Percentiles rank a stretch among this genome's conserved stretches.
These are phyloP conservation scores for Siphamia tubifer DNA, from an alignment of 2,113 vertebrate genomes.

Conservation along the genomic window DNA sequence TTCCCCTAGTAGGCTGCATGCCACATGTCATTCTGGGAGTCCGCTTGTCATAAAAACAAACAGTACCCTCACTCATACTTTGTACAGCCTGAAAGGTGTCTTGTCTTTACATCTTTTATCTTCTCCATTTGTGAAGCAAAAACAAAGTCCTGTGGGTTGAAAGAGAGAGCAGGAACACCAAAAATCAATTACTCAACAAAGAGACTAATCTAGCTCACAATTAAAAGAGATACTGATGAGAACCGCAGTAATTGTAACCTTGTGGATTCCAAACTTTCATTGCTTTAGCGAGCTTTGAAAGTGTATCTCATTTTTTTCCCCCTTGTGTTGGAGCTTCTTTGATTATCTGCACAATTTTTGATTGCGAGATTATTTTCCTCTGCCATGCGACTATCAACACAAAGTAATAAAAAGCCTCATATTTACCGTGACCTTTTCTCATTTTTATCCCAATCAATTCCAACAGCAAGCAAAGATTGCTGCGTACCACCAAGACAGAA, in stretches of 20 bases:
- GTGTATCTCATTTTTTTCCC: neutral
- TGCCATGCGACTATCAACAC: neutral
- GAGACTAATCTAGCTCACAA: conserved; percentile 27
- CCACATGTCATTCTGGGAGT: conserved; percentile 20
- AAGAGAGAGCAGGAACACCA: conserved; percentile 1
- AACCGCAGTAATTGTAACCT: neutral
- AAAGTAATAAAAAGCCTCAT: conserved; percentile 27
- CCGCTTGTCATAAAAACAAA: no score
- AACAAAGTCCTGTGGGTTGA: neutral
- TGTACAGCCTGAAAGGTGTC: neutral
- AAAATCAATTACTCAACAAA: conserved; percentile 19
- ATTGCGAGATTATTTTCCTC: neutral
- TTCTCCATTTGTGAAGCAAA: neutral
- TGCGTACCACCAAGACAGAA: neutral
- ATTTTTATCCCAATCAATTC: conserved; percentile 52
- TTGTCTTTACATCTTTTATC: conserved; percentile 10
- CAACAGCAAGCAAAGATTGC: conserved; percentile 29
- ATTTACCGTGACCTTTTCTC: conserved; percentile 49
- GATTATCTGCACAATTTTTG: neutral
- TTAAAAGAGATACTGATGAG: conserved; percentile 3
- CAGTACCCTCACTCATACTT: neutral
- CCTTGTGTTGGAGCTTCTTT: neutral
- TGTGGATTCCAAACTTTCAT: conserved; percentile 7
- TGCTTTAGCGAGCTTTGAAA: neutral
- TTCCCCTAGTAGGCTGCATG: conserved; percentile 33